Percentiles rank a stretch among this genome's conserved stretches.
Evolutionary conservation across 2,113 vertebrate genomes (phyloP).

Genomic region (Cyprinus carpio): DNA sequence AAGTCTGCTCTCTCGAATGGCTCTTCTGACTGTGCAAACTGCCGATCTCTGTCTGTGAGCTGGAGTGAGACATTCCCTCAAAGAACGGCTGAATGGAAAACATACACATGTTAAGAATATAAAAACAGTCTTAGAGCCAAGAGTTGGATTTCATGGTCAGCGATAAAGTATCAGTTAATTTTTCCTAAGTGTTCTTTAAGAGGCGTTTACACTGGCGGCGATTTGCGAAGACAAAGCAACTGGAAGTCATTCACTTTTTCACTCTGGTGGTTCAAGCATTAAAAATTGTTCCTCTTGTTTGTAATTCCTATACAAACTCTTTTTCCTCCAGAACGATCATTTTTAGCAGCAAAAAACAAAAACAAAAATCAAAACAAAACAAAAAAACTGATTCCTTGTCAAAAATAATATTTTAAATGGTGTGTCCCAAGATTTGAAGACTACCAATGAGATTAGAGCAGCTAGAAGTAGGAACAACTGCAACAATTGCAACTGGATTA

Average conservation of each 20-base stretch:
- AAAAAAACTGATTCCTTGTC: too few species aligned
- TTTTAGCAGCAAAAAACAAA: too few species aligned
- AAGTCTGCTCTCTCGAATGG: conserved; percentile 53
- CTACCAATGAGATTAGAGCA: too few species aligned
- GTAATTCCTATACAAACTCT: not conserved
- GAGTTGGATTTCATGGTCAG: not conserved
- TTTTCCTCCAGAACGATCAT: not conserved
- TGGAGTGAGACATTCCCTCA: conserved; percentile 71
- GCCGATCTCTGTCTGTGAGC: conserved; percentile 68
- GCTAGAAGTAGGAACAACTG: too few species aligned
- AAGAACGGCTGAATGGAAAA: conserved; percentile 61
- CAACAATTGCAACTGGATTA: too few species aligned
- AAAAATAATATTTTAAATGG: too few species aligned
- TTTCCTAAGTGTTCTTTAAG: not conserved
- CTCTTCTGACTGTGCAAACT: conserved; percentile 66
- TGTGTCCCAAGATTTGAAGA: too few species aligned
- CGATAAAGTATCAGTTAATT: not conserved
- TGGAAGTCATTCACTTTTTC: not conserved
- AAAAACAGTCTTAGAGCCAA: not conserved
- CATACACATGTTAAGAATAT: conserved; percentile 5
- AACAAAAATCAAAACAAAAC: too few species aligned
- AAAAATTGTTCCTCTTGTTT: not conserved
- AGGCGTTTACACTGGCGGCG: not conserved
- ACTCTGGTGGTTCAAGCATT: not conserved
- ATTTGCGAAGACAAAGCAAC: not conserved